Percentiles rank a stretch among this genome's conserved stretches.
phyloP scores from a whole-genome alignment of 2,888 invertebrate species.

The Brachynemurus nebulosus region DNA sequence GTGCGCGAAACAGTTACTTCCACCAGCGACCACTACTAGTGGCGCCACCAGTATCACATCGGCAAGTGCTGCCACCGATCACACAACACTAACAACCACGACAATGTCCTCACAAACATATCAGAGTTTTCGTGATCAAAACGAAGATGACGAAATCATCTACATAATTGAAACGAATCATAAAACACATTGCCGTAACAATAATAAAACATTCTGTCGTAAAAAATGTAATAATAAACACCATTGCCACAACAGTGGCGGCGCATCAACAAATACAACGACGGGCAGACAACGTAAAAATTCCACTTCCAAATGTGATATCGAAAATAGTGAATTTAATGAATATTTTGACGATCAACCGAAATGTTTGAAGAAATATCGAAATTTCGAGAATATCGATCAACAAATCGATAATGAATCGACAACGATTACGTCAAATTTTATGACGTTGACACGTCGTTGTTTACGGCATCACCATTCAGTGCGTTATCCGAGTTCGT shows the following conservation, averaged over 20 bases:
- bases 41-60: slow-evolving; percentile 16
- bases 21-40: slow-evolving; percentile 17
- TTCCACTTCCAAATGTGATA: slow-evolving; percentile 7
- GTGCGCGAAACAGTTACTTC: slow-evolving; percentile 8
- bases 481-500: too few species aligned
- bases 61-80: too few species aligned
- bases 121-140: slow-evolving; percentile 41
- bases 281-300: too few species aligned
- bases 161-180: slow-evolving; percentile 11
- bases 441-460: background rate
- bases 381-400: slow-evolving; percentile 5
- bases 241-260: background rate
- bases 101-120: slow-evolving; percentile 37
- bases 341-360: background rate
- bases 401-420: background rate
- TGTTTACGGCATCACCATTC: slow-evolving; percentile 6
- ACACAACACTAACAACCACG: slow-evolving; percentile 13
- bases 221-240: slow-evolving; percentile 7
- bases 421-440: background rate
- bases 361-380: slow-evolving; percentile 4
- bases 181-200: too few species aligned
- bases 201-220: slow-evolving; percentile 7
- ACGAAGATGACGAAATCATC: slow-evolving; percentile 30
- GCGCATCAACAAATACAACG: too few species aligned
- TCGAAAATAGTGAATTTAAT: background rate